These are phyloP conservation scores for Gallinago paraguaiae DNA, from an alignment of 2,113 vertebrate species.

Conservation along the genomic window DNA sequence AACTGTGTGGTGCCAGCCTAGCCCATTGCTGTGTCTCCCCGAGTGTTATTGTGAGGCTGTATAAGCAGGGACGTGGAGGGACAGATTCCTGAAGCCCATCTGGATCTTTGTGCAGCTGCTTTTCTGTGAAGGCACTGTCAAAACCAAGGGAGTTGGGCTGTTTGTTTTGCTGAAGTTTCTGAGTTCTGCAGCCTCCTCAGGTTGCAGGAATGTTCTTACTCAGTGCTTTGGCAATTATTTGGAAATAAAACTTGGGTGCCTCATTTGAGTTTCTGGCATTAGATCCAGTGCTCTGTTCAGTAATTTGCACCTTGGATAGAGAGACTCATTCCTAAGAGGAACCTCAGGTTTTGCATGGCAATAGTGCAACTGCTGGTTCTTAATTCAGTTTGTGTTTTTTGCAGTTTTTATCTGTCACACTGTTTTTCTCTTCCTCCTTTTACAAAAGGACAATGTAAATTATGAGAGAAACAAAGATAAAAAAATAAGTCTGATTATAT, in stretches of 20 bases:
- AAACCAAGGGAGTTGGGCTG: neutral
- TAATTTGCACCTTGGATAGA: neutral
- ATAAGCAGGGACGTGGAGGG: accelerated
- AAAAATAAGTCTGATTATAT: neutral
- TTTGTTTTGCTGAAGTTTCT: neutral
- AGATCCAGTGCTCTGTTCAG: neutral
- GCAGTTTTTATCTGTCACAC: neutral
- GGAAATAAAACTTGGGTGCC: neutral
- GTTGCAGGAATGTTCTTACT: neutral
- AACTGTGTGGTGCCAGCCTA: neutral
- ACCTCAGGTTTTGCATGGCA: neutral
- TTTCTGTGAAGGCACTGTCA: neutral
- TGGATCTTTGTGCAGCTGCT: neutral
- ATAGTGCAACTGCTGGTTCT: neutral
- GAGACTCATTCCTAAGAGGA: neutral
- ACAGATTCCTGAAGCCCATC: neutral
- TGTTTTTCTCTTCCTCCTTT: neutral
- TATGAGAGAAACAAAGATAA: neutral
- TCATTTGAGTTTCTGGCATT: neutral
- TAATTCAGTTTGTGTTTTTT: neutral
- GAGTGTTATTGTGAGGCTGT: neutral
- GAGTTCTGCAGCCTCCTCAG: neutral
- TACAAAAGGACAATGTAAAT: neutral
- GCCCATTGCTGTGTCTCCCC: accelerated
- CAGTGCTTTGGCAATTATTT: neutral